Conservation (phyloP, 2,888 invertebrate species). For the Cheilosia grossa region DNA sequence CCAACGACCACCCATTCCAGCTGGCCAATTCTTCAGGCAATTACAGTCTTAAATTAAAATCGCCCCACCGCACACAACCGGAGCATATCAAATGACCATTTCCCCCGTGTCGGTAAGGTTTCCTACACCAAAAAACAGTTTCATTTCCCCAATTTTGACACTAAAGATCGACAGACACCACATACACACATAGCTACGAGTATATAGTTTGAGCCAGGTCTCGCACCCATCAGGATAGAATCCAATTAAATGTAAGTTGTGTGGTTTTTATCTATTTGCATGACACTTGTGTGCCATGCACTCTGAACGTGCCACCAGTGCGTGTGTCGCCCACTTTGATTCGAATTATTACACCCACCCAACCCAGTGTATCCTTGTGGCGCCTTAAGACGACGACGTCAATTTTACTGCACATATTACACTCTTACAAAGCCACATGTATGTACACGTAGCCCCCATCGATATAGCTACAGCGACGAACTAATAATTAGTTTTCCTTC, state of each 20-base stretch:
- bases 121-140: conserved; percentile 32
- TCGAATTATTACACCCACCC: conserved; percentile 57
- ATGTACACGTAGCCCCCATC: conserved; percentile 5
- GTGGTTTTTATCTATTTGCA: conserved; percentile 65
- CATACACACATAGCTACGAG: neutral
- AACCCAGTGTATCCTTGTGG: conserved; percentile 55
- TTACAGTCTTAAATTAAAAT: conserved; percentile 39
- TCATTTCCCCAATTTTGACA: conserved; percentile 30
- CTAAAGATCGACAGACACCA: conserved; percentile 14
- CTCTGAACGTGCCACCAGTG: conserved; percentile 21
- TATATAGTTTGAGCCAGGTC: neutral
- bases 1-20: conserved; percentile 35
- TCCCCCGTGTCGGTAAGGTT: conserved; percentile 34
- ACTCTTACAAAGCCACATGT: conserved; percentile 10
- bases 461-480: conserved; percentile 44
- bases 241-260: conserved; percentile 67
- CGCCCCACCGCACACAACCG: neutral
- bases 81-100: conserved; percentile 61
- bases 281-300: conserved; percentile 62
- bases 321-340: conserved; percentile 45
- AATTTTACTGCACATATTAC: conserved; percentile 35
- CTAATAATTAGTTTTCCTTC: conserved; percentile 73
- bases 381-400: conserved; percentile 61
- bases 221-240: neutral
- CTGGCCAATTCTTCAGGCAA: conserved; percentile 9